Base-by-base conservation (phyloP, 1,140 invertebrate species). In the Mycetomoellerius zeteki region DNA sequence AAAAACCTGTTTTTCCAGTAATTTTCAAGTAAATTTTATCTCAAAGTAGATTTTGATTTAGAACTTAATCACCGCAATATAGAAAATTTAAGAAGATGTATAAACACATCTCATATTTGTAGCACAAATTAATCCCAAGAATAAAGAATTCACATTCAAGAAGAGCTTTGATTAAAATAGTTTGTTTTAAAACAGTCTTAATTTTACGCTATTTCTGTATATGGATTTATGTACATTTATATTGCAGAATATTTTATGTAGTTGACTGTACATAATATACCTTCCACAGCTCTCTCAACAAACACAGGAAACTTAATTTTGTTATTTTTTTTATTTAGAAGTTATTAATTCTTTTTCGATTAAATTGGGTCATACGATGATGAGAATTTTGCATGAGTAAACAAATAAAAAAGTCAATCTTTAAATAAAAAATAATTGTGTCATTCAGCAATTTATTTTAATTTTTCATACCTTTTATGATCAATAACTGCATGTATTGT, bases 291-390 rank as follows among this genome's bases (percentile, higher is more conserved):
- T 64, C 19, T 64, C 19, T 50, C 37, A 24, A n/a, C 4, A 56
- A 69, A 37, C 33, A 33, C 5, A 54, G 24, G 16, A 75, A 75
- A 21, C 12, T 14, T 71, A 14, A 56, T 81, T 58, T 47, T 2
- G 4, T 47, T 19, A 24, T n/a, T 27, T 56, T 58, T 71, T 81
- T 71, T 54, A 27, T 54, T 69, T n/a, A 19, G 30, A 0, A 52
- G 67, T 56, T 71, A 81, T 69, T 43, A 43, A 43, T 43, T 43
- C 33, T 54, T 56, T 71, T 56, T 54, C 19, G 8, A 37, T 54
- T 56, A 16, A 81, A 81, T 10, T 56, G 4, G 50, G 14, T 56
- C n/a, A 24, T 21, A 6, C 2, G 5, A 81, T 19, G 30, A 30
- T 56, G 10, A 10, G 24, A 43, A 43, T 71, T 71, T 69, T 54